Conservation (phyloP, 1,140 invertebrate genomes). For the Meloidogyne hapla region DNA sequence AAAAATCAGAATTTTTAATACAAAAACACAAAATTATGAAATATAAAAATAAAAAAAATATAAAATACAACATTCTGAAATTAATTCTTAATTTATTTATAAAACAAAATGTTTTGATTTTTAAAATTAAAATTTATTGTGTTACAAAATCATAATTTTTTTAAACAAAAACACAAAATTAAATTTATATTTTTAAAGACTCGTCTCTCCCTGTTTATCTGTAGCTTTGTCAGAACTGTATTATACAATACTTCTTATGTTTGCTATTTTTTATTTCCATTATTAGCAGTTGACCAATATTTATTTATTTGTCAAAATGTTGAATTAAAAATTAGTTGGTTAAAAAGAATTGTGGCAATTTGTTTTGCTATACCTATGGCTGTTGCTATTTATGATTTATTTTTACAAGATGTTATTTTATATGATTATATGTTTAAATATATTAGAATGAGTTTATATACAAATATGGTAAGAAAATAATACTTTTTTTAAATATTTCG, state of each 20-base stretch:
- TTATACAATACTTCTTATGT: constrained; percentile 58
- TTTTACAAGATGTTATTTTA: constrained; percentile 51
- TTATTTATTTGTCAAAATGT: constrained; percentile 55
- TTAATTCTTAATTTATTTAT: background rate
- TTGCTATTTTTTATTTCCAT: constrained; percentile 55
- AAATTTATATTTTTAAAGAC: constrained; percentile 33
- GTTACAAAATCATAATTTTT: background rate
- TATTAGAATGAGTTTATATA: constrained; percentile 52
- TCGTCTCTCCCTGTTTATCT: constrained; percentile 48
- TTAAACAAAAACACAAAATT: constrained; percentile 7
- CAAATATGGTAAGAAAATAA: constrained; percentile 45
- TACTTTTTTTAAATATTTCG: too few species aligned
- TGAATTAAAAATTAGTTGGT: constrained; percentile 38
- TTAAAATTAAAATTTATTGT: background rate
- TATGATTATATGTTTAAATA: constrained; percentile 57
- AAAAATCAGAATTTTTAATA: too few species aligned
- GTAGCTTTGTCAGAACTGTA: constrained; percentile 49
- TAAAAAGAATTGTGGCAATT: constrained; percentile 42
- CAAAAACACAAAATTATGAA: too few species aligned
- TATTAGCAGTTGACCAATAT: constrained; percentile 57
- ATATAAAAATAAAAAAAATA: too few species aligned
- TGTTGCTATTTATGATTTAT: constrained; percentile 56
- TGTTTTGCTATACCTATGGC: constrained; percentile 56
- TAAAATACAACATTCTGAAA: background rate
- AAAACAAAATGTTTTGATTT: background rate